Base-by-base conservation (phyloP, 2,113 vertebrate species). In the Pseudopipra pipra region DNA sequence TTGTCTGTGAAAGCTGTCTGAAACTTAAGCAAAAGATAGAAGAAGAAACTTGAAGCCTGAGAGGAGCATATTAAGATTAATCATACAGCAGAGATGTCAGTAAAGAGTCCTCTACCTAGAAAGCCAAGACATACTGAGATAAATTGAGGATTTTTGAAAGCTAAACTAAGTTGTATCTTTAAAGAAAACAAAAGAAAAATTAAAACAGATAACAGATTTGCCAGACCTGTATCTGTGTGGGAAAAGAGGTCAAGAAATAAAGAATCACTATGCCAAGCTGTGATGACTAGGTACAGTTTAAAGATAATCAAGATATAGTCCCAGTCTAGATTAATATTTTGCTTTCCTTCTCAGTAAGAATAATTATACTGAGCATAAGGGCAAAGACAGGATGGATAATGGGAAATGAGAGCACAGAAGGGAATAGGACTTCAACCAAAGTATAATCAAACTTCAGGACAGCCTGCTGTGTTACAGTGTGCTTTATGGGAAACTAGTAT, bases 241-340 rank as follows among this genome's bases (percentile, higher is more conserved):
- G 35, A 77, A 78, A 91, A 71, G 43, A 96, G 82, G 59, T 59
- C 85, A 92, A 65, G 27, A 49, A 85, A 82, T 63, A 93, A 91
- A 75, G 61, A 87, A 76, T 67, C 41, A 65, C 41, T 72, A 33
- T 85, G 52, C 13, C 71, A 52, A 88, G 58, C 71, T 85, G 66
- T 72, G 58, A 87, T 61, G 75, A 79, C 62, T 88, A 76, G 24
- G 62, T 83, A 39, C 14, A 24, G 18, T 76, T 79, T 80, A 73
- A 85, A 88, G 75, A 90, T 74, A 95, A 93, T 28, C 8, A 96
- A 90, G 85, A 83, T 90, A 56, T 14, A 65, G 35, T 66, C 35
- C 35, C 30, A 85, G 47, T 76, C 25, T 39, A 87, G 61, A 74
- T 82, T 41, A 91, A 66, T 82, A 93, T 91, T 93, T 93, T 93